Percentiles rank a stretch among this genome's conserved stretches.
phyloP scores from a whole-genome alignment of 2,888 invertebrate genomes.

The Kryphioiulus occultus region DNA sequence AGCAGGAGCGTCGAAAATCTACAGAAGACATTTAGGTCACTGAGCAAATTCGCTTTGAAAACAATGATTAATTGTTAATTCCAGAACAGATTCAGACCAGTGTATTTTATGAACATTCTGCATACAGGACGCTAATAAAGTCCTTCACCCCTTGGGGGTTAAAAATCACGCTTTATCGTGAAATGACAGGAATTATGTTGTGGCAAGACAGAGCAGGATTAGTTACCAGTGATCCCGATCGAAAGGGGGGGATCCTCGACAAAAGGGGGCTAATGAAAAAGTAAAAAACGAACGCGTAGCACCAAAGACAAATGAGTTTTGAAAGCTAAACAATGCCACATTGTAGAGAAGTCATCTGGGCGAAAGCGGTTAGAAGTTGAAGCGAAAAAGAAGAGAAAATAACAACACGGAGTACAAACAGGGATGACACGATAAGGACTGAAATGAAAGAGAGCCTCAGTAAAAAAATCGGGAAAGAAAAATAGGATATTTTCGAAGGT shows the following conservation, averaged over 20 bases:
- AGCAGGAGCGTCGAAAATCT: no score
- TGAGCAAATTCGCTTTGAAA: no score
- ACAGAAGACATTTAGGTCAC: no score
- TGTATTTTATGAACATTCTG: neutral
- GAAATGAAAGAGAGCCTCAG: neutral
- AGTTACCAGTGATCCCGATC: neutral
- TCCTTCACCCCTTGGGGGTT: neutral
- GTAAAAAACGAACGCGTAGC: neutral
- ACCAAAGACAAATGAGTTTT: neutral
- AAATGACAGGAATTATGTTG: neutral
- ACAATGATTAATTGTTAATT: no score
- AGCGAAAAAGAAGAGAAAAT: neutral
- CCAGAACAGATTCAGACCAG: no score
- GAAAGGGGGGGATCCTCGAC: neutral
- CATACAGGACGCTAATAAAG: neutral
- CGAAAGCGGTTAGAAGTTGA: neutral
- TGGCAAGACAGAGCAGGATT: neutral
- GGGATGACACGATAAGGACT: slow-evolving; percentile 5
- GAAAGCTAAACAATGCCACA: neutral
- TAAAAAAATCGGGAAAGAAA: neutral
- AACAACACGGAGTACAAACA: neutral
- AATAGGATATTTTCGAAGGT: slow-evolving; percentile 5
- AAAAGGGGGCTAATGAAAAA: neutral
- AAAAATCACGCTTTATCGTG: neutral
- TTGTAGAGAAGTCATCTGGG: neutral